Conservation (phyloP, 2,113 vertebrate genomes). For the Bagarius yarrelli region DNA sequence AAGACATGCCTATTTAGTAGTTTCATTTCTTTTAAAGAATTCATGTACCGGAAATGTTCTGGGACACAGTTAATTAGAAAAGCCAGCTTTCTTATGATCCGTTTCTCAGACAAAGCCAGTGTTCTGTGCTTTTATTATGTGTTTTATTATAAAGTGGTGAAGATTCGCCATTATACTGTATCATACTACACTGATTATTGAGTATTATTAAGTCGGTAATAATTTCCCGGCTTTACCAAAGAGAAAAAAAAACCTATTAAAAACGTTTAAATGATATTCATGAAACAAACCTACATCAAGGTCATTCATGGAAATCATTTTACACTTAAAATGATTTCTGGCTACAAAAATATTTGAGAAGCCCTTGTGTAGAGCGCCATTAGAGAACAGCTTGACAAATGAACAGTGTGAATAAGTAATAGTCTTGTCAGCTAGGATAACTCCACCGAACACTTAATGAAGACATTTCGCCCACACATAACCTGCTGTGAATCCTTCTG, state of each 20-base stretch:
- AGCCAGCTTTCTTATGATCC: neutral
- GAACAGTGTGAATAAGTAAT: neutral
- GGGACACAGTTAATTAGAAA: slow-evolving; percentile 1
- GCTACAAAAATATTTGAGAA: neutral
- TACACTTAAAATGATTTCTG: neutral
- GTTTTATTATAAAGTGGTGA: too few species aligned
- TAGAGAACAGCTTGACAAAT: neutral
- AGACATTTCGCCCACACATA: neutral
- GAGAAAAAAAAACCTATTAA: neutral
- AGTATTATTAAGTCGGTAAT: neutral
- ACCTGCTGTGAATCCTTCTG: neutral
- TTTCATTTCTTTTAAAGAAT: slow-evolving; percentile 8
- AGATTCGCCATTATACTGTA: too few species aligned
- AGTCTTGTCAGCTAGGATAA: neutral
- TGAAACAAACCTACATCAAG: neutral
- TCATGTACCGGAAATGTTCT: slow-evolving; percentile 10
- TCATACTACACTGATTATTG: neutral
- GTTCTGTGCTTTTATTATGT: neutral
- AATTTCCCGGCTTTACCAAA: neutral
- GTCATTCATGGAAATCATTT: neutral
- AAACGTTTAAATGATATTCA: neutral
- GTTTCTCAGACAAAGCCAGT: neutral
- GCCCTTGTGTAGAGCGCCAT: neutral
- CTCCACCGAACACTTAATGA: neutral
- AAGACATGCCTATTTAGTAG: neutral